phyloP scores from a whole-genome alignment of 2,888 invertebrate species.

The Pseudolycoriella hygida region DNA sequence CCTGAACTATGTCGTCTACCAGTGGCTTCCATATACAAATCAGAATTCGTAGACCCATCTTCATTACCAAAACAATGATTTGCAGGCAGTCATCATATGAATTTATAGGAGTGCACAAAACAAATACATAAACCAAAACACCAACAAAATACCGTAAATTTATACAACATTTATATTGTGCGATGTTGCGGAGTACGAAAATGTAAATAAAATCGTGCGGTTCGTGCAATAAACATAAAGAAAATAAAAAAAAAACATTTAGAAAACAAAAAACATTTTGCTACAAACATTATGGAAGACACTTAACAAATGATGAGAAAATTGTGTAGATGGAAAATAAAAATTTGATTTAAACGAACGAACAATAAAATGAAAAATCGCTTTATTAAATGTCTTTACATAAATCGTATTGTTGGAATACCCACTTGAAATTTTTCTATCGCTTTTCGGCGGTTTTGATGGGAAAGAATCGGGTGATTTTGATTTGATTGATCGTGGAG shows the following conservation, averaged over 20 bases:
- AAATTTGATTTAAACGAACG: background rate
- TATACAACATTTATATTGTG: background rate
- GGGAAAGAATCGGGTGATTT: slow-evolving; percentile 9
- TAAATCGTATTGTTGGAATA: no score
- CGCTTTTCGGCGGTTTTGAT: slow-evolving; percentile 8
- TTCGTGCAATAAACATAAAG: background rate
- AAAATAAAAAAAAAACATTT: background rate
- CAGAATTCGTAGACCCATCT: slow-evolving; percentile 15
- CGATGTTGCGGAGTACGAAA: background rate
- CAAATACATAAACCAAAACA: background rate
- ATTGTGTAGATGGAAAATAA: background rate
- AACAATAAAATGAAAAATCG: background rate
- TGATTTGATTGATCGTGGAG: slow-evolving; percentile 9
- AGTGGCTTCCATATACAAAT: slow-evolving; percentile 27
- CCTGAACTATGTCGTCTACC: slow-evolving; percentile 28
- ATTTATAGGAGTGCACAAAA: background rate
- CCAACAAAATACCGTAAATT: background rate
- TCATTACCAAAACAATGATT: background rate
- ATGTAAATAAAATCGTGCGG: background rate
- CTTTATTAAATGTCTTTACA: no score
- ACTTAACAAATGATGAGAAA: background rate
- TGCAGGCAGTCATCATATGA: background rate
- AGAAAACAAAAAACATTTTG: background rate
- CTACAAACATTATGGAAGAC: no score
- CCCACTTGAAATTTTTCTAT: slow-evolving; percentile 13